These are phyloP conservation scores for Crocallis elinguaria DNA, from an alignment of 2,888 invertebrate genomes.

Conservation along the genomic window DNA sequence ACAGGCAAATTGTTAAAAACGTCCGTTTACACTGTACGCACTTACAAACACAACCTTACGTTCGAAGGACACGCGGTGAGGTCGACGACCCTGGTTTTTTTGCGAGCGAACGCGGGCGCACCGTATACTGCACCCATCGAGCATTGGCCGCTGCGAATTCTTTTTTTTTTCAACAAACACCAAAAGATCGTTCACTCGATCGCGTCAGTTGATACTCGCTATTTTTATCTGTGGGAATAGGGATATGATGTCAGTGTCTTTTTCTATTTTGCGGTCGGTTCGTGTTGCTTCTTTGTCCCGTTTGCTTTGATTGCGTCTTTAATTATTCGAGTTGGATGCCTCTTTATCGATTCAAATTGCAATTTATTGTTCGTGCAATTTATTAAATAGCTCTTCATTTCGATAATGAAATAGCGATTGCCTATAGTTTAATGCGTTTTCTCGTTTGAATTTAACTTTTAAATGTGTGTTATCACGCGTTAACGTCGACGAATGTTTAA, in stretches of 20 bases:
- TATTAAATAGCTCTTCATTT: constrained; percentile 18
- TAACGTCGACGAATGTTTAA: constrained; percentile 60
- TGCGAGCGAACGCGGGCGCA: constrained; percentile 72
- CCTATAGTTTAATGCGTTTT: constrained; percentile 33
- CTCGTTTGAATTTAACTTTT: constrained; percentile 46
- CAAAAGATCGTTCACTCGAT: constrained; percentile 69
- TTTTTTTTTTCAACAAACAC: constrained; percentile 45
- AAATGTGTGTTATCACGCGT: constrained; percentile 54
- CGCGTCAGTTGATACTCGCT: constrained; percentile 53
- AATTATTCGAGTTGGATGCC: constrained; percentile 35
- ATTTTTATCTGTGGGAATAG: constrained; percentile 69
- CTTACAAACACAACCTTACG: constrained; percentile 64
- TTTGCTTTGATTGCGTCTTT: constrained; percentile 59
- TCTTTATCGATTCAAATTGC: constrained; percentile 34
- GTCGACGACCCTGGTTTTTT: constrained; percentile 80
- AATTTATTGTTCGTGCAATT: constrained; percentile 19
- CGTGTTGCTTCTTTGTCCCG: constrained; percentile 39
- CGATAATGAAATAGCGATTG: constrained; percentile 25
- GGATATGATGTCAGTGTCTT: constrained; percentile 68
- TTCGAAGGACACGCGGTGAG: constrained; percentile 80
- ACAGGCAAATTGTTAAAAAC: constrained; percentile 56
- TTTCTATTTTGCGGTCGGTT: constrained; percentile 28
- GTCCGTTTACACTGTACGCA: constrained; percentile 50
- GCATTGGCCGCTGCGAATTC: constrained; percentile 73
- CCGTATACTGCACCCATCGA: constrained; percentile 70